A percentile compares a stretch with the other conserved stretches of the same genome.
These are phyloP conservation scores for Loripinus fragilis DNA, from an alignment of 2,888 invertebrate genomes.

Conservation along the genomic window DNA sequence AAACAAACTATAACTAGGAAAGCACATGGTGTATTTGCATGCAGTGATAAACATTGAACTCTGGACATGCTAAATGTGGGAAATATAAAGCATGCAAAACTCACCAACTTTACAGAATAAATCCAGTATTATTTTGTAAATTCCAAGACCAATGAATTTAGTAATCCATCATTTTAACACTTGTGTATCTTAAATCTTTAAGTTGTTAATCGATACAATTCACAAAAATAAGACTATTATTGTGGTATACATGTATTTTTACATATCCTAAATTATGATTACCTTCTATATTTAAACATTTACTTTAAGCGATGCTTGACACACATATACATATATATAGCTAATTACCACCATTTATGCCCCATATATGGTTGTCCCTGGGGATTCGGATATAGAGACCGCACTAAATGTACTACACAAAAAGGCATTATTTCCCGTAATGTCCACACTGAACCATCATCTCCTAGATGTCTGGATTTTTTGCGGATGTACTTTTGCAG, in stretches of 20 bases:
- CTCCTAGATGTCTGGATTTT: background rate
- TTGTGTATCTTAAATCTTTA: background rate
- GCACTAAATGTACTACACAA: background rate
- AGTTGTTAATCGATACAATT: background rate
- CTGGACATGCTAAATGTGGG: background rate
- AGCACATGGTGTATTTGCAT: too few species aligned
- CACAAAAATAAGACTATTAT: background rate
- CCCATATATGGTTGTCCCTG: conserved; percentile 2
- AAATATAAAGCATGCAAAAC: background rate
- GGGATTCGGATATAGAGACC: background rate
- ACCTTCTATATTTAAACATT: background rate
- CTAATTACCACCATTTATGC: background rate
- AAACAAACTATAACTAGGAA: too few species aligned
- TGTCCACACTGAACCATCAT: background rate
- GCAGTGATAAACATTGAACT: background rate
- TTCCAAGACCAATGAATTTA: background rate
- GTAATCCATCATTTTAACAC: background rate
- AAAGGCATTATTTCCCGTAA: background rate
- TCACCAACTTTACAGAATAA: background rate
- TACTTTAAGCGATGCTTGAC: background rate
- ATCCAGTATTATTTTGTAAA: background rate
- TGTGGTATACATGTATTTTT: background rate
- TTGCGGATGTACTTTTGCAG: background rate
- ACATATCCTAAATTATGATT: background rate
- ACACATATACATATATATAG: background rate